Percentiles rank a stretch among this genome's conserved stretches.
Conservation (phyloP, 2,888 invertebrate genomes). For the Synanthedon myopaeformis region DNA sequence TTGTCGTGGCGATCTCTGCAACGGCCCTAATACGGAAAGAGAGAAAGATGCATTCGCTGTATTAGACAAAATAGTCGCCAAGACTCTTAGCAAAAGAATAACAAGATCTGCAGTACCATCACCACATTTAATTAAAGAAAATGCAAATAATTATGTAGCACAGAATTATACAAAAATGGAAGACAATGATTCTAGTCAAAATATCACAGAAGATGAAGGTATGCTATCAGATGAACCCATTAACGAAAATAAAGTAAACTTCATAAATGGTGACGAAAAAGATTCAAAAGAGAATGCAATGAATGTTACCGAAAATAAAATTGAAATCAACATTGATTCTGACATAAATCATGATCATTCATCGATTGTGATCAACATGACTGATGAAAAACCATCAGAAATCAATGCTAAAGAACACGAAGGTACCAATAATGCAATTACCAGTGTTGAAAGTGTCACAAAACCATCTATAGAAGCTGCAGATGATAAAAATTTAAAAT, state of each 20-base stretch:
- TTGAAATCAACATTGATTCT: background rate
- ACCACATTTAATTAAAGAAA: slow-evolving; percentile 8
- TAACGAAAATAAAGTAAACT: background rate
- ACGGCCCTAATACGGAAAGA: slow-evolving; percentile 43
- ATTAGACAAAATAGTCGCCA: slow-evolving; percentile 23
- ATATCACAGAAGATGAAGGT: background rate
- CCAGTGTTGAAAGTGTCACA: background rate
- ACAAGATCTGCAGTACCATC: slow-evolving; percentile 11
- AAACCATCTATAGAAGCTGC: background rate
- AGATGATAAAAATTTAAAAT: background rate
- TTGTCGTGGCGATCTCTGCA: slow-evolving; percentile 54
- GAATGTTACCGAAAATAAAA: background rate
- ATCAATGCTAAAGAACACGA: background rate
- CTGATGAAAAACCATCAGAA: background rate
- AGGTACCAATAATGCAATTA: background rate
- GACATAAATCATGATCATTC: background rate
- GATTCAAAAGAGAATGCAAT: background rate
- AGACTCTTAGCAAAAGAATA: slow-evolving; percentile 17
- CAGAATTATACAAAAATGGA: slow-evolving; percentile 1
- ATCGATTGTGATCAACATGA: background rate
- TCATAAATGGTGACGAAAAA: background rate
- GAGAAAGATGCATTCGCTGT: slow-evolving; percentile 42
- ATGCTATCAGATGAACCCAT: background rate
- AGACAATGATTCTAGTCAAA: background rate
- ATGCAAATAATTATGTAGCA: slow-evolving; percentile 1